Percentiles rank a stretch among this genome's conserved stretches.
Evolutionary conservation across 2,797 vertebrate species (phyloP).

Genomic region (Tauraco hartlaubi): DNA sequence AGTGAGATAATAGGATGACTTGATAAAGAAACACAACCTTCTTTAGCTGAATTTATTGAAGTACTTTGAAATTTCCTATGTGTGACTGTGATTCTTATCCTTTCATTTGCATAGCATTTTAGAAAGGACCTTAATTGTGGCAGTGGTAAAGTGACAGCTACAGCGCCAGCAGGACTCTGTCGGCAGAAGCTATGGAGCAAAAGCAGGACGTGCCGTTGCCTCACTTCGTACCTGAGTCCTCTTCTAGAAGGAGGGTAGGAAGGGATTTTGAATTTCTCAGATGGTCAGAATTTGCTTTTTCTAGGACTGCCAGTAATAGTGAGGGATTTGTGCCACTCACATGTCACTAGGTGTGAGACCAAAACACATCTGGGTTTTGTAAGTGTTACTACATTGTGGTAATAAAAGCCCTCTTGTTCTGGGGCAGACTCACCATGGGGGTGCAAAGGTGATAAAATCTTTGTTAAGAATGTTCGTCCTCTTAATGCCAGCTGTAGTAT

Average conservation of each 20-base stretch:
- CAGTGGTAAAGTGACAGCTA: not conserved
- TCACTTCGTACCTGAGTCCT: rapidly evolving
- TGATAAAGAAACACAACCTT: not conserved
- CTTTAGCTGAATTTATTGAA: not conserved
- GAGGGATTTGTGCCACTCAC: not conserved
- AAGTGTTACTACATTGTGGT: rapidly evolving
- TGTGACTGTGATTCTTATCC: not conserved
- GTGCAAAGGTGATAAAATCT: not conserved
- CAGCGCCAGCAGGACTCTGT: not conserved
- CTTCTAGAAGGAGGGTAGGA: not conserved
- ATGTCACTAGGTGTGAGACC: not conserved
- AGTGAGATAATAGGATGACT: not conserved
- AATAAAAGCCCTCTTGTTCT: not conserved
- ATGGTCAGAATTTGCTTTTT: not conserved
- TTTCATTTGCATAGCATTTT: not conserved
- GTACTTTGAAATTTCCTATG: not conserved
- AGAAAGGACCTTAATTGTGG: not conserved
- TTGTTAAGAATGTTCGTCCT: not conserved
- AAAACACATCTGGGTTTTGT: not conserved
- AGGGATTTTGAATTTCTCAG: not conserved
- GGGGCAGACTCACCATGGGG: not conserved
- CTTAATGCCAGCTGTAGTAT: not conserved
- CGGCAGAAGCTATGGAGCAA: not conserved
- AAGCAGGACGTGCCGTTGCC: not conserved
- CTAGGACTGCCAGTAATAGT: not conserved